Evolutionary conservation across 2,113 vertebrate species (phyloP).

Genomic region (Microtus richardsoni): DNA sequence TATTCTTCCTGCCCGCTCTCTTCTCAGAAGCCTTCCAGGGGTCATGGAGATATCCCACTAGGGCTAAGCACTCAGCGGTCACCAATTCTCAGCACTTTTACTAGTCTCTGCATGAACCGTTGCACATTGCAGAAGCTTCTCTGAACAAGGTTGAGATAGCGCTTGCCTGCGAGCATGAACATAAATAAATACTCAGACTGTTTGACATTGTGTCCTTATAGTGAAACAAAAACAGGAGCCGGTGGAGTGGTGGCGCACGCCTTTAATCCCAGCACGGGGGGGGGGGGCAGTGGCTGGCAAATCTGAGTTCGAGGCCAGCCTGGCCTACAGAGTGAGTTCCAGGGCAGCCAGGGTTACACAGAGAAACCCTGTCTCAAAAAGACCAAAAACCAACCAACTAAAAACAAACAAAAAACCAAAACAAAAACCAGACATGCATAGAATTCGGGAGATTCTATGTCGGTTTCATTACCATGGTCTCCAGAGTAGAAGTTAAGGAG

Average conservation of each 20-base stretch:
- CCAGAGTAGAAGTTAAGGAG: neutral
- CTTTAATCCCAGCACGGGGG: neutral
- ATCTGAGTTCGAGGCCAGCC: neutral
- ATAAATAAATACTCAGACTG: neutral
- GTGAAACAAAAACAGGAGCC: neutral
- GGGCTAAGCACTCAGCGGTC: neutral
- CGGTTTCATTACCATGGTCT: neutral
- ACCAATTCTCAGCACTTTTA: neutral
- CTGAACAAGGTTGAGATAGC: neutral
- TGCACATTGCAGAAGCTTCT: neutral
- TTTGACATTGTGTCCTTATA: neutral
- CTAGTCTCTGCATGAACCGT: neutral
- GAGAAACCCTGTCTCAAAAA: neutral
- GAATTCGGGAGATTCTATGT: neutral
- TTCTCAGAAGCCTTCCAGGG: neutral
- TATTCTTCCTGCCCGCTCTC: neutral
- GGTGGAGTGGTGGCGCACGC: no score
- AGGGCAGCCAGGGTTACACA: neutral
- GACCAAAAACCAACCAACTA: neutral
- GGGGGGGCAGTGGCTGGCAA: neutral
- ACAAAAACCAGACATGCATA: no score
- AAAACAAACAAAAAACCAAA: neutral
- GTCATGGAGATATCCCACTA: neutral
- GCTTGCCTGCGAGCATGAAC: neutral
- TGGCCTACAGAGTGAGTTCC: neutral